Base-by-base conservation (phyloP, 2,888 invertebrate species). In the Cheilosia impressa region DNA sequence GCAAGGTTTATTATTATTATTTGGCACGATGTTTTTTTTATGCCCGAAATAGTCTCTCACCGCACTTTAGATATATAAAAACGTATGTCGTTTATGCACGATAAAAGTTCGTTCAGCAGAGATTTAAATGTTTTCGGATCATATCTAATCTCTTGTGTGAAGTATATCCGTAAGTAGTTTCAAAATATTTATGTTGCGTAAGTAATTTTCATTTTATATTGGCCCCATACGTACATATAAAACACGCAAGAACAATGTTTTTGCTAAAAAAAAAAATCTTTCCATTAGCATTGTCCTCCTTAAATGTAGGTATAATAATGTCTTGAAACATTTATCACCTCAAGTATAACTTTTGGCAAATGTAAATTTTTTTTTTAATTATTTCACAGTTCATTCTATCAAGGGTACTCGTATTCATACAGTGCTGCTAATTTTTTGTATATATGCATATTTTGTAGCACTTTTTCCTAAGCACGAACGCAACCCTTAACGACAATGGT, bases 91-190 rank as follows among this genome's bases (percentile, higher is more conserved):
- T 57, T 57, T 65, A 47, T 65, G 65, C 50, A 66, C 65, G 41
- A 66, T 43, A 43, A 41, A 58, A 76, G 27, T 53, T 27, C 53
- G 43, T 24, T 52, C 52, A 62, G 41, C 45, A 62, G 41, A 77
- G 38, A 69, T 69, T 68, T 69, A 77, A 69, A 69, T 55, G 68
- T 69, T 69, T 68, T 77, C 68, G 77, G 60, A 69, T 68, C 60
- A 69, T 68, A n/a, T n/a, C n/a, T n/a, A 77, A 62, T 69, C 77
- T 62, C 45, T 45, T 24, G 77, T 41, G 52, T 60, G 60, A 77
- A 43, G 45, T 27, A 5, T 60, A 43, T 68, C 34, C 53, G 52
- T 77, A 68, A 53, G 68, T 77, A 53, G 43, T 68, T 69, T 62
- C 43, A 47, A 45, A 69, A 69, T 53, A 77, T 77, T 68, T 68